Conservation (phyloP, 2,113 vertebrate species). For the Carassius auratus region DNA sequence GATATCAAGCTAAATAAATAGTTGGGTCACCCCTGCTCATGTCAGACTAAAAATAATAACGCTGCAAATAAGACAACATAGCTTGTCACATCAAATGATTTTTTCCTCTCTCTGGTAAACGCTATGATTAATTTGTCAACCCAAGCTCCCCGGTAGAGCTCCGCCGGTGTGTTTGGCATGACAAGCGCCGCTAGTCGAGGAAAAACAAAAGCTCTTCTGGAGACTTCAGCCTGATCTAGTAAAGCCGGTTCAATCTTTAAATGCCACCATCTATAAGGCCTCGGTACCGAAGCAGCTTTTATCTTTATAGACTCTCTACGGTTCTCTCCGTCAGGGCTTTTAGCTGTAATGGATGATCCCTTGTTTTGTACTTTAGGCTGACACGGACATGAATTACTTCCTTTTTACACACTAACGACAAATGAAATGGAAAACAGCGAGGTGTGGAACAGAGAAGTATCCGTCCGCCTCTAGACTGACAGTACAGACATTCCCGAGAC, state of each 20-base stretch:
- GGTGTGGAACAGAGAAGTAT: constrained; percentile 35
- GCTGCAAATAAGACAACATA: constrained; percentile 11
- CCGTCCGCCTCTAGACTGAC: constrained; percentile 30
- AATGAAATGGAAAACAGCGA: constrained; percentile 27
- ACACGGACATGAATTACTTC: constrained; percentile 11
- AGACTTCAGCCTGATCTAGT: constrained; percentile 39
- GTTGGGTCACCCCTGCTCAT: constrained; percentile 14
- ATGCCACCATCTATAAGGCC: constrained; percentile 32
- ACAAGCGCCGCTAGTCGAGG: neutral
- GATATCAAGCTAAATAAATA: constrained; percentile 25
- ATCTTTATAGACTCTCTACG: constrained; percentile 12
- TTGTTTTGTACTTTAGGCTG: constrained; percentile 4
- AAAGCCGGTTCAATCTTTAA: constrained; percentile 46
- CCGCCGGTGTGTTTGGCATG: constrained; percentile 21
- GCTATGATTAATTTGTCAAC: constrained; percentile 37
- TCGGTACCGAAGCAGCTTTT: constrained; percentile 6
- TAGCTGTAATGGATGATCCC: constrained; percentile 25
- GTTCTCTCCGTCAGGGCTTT: neutral
- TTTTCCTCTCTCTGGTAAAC: constrained; percentile 15
- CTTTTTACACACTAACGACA: constrained; percentile 29
- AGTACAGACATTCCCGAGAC: constrained; percentile 39
- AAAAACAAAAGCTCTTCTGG: constrained; percentile 29
- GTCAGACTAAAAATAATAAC: constrained; percentile 16
- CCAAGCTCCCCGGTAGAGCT: constrained; percentile 1
- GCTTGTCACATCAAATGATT: constrained; percentile 12